Evolutionary conservation across 2,888 invertebrate species (phyloP), one percentile per base, ranked within the genome.

Genomic region (Drosophila siamana): DNA sequence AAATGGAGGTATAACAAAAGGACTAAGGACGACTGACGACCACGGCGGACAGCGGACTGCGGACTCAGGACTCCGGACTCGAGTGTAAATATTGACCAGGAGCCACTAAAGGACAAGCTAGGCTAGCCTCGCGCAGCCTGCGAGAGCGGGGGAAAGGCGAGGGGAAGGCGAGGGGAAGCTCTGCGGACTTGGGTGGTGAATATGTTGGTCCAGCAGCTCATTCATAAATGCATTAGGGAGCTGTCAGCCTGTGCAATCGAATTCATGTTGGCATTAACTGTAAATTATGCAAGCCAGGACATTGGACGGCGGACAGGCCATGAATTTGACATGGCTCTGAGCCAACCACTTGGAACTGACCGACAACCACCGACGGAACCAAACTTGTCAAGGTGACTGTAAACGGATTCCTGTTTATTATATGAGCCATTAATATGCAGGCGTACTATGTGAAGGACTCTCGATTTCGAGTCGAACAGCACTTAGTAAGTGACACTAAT

Each of bases 191-290:
- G 55, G 38, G 24, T 9, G 38, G 24, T 9, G 47, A 47, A 55
- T 46, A 28, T 38, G 54, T 38, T 22, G 52, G 30, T 44, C 8
- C 48, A 56, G 66, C 62, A 76, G 57, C 83, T 81, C 86, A 86
- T 83, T 83, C 85, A 83, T 86, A 86, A 86, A 83, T 83, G 86
- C 83, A 83, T 86, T 84, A 64, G 83, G 55, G 68, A 59, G 62
- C 55, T 62, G 67, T 75, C 67, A 61, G 67, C 65, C 57, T 54
- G 69, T 80, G 69, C 80, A 80, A 86, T 82, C 83, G 86, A 81
- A 86, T 78, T 80, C 76, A 80, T 82, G 86, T 83, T 76, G 79
- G 86, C 73, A 83, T 86, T 84, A 84, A 74, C 65, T 62, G 70
- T 82, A 76, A 86, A 82, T 82, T 82, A 86, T 82, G 83, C 86